A percentile compares a stretch with the other conserved stretches of the same genome.
These are phyloP conservation scores for Pagetopsis macropterus DNA, from an alignment of 2,797 vertebrate genomes.

Conservation along the genomic window DNA sequence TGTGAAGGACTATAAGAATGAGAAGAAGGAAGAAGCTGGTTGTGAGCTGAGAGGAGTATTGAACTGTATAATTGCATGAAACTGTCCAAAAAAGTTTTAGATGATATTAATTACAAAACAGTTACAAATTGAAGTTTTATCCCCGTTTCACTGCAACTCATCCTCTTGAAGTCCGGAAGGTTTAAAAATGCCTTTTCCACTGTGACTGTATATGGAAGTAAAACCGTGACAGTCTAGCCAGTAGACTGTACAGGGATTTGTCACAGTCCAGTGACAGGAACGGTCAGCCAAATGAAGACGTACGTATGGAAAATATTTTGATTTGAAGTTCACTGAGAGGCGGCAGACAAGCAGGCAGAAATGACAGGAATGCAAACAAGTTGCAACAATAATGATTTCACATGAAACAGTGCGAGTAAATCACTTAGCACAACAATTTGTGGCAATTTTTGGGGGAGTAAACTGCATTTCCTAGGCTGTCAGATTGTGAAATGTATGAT, in stretches of 20 bases:
- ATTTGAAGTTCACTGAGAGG: conserved; percentile 15
- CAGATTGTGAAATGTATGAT: too few relatives aligned
- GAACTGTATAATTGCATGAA: background rate
- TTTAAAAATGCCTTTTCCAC: conserved; percentile 13
- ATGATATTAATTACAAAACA: background rate
- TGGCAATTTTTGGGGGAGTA: background rate
- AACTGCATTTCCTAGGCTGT: conserved; percentile 10
- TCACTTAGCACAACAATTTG: conserved; percentile 8
- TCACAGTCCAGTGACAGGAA: conserved; percentile 23
- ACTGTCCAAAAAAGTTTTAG: background rate
- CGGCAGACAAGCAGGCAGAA: conserved; percentile 13
- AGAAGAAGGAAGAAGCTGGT: background rate
- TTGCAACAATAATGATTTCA: conserved; percentile 4
- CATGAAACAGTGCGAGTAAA: conserved; percentile 12
- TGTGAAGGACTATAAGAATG: background rate
- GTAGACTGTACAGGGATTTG: conserved; percentile 29
- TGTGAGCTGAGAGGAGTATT: background rate
- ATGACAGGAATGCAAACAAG: conserved; percentile 16
- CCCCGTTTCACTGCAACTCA: background rate
- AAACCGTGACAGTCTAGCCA: conserved; percentile 12
- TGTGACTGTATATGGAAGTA: conserved; percentile 26
- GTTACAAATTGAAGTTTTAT: background rate
- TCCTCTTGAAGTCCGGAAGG: conserved; percentile 7
- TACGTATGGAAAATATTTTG: background rate
- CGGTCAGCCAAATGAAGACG: background rate